Evolutionary conservation across 2,888 invertebrate species (phyloP), one percentile per base, ranked within the genome.

Genomic region (Anodontia alba): DNA sequence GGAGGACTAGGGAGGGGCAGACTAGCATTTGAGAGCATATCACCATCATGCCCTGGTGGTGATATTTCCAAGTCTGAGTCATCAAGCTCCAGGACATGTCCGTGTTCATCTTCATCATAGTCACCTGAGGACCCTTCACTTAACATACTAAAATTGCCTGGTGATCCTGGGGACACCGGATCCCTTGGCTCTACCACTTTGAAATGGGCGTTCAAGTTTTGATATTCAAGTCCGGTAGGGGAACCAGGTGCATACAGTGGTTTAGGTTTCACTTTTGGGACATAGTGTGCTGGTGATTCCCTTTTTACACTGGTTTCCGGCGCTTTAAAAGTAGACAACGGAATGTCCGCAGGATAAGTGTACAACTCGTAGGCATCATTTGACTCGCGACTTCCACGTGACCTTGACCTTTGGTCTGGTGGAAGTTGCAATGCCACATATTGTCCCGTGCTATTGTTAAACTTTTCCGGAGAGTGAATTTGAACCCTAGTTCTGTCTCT

Each of bases 31-130:
- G 92, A 92, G 54, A 90, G 57, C 15, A 89, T 78, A 71, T 91
- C 91, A 17, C 87, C 89, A 31, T 88, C 86, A 15, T 75, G 73
- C 17, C 80, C 81, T 12, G 89, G 80, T 1, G 91, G 90, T 0
- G 89, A 89, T 17, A 89, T 84, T 36, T 92, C 92, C 26, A 89
- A 51, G 36, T 89, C 89, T 31, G 90, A 80, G 66, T 92, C 91
- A 23, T 90, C 90, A 36, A 85, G 80, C 17, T 86, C 79, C 51
- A 87, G 85, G 62, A 86, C 85, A 69, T 87, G 83, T 7, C 76
- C 78, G n/a, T 87, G 75, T 20, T 73, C 80, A 17, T 78, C 78
- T 10, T 72, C 80, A 38, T 84, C 82, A 43, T 72, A 62, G 23
- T 68, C 73, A 57, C 90, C 91, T 57, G 89, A 89, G 54, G 89